Evolutionary conservation across 2,888 invertebrate genomes (phyloP), one percentile per base, ranked within the genome.

Genomic region (Acrobasis consociella): DNA sequence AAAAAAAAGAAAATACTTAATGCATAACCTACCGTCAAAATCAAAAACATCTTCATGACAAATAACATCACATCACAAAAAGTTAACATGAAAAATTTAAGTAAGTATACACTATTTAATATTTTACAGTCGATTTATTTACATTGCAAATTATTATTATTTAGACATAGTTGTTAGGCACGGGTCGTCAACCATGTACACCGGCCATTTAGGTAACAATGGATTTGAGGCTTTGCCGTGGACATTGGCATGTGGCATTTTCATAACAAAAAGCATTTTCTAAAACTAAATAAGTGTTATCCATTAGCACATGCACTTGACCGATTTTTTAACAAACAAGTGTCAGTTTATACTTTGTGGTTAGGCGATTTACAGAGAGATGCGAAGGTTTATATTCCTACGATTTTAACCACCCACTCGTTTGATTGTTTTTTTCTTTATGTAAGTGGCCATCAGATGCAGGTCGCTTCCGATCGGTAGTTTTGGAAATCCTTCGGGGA

Each of bases 231-330:
- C 62, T 59, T 46, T 49, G 50, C n/a, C 13, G 22, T 15, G 22
- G 13, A 46, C 46, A 46, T n/a, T 31, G 31, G 31, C 31, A 50
- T 49, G 9, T 16, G 16, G 37, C 37, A 67, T 65, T 67, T 67
- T 65, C 59, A 67, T 63, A 63, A 65, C 64, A 64, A 65, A 62
- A 52, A 50, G 15, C 7, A 9, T 13, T 60, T 60, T 60, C n/a
- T 37, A 17, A 52, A 60, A 31, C 10, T 37, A 31, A 49, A 51
- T 16, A 37, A 16, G 38, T 16, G 50, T 17, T 50, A 37, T 31
- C 13, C 66, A 37, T 66, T 60, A 60, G 38, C 17, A 50, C 31
- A 9, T 65, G 66, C 64, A 66, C 68, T 68, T 68, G 68, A 67
- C 68, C 68, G 66, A 65, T 49, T 64, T 67, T 59, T 53, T 15